Conservation (phyloP, 2,797 vertebrate genomes). For the Spea hammondii region DNA sequence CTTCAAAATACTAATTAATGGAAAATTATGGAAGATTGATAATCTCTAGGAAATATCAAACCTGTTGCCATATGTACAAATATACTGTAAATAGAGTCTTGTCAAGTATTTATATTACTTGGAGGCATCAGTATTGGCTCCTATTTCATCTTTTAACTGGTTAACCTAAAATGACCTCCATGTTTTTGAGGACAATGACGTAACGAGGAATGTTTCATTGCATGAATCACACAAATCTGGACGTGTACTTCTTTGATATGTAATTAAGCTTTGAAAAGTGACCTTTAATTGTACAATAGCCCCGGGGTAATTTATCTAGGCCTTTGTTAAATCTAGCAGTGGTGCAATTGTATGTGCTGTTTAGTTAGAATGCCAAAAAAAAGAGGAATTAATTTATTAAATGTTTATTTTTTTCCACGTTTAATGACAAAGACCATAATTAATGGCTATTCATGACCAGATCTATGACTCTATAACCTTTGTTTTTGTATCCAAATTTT, state of each 20-base stretch:
- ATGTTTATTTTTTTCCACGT: constrained; percentile 29
- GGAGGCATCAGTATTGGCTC: not conserved
- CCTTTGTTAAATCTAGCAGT: constrained; percentile 31
- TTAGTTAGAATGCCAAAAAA: constrained; percentile 19
- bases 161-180: constrained; percentile 42
- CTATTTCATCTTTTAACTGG: not conserved
- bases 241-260: constrained; percentile 39
- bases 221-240: constrained; percentile 33
- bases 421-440: constrained; percentile 29
- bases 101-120: not conserved
- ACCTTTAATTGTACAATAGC: constrained; percentile 27
- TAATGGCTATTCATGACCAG: constrained; percentile 11
- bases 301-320: constrained; percentile 24
- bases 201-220: constrained; percentile 20
- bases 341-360: constrained; percentile 3
- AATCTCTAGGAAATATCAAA: not conserved
- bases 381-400: constrained; percentile 17
- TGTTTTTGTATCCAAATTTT: constrained; percentile 8
- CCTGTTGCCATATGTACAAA: not conserved
- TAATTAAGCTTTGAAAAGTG: constrained; percentile 33
- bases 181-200: constrained; percentile 19
- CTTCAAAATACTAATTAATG: not conserved
- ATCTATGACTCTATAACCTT: constrained; percentile 8
- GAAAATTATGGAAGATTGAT: not conserved
- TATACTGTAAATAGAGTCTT: not conserved